phyloP scores from a whole-genome alignment of 2,888 invertebrate species.

The Boloria selene region DNA sequence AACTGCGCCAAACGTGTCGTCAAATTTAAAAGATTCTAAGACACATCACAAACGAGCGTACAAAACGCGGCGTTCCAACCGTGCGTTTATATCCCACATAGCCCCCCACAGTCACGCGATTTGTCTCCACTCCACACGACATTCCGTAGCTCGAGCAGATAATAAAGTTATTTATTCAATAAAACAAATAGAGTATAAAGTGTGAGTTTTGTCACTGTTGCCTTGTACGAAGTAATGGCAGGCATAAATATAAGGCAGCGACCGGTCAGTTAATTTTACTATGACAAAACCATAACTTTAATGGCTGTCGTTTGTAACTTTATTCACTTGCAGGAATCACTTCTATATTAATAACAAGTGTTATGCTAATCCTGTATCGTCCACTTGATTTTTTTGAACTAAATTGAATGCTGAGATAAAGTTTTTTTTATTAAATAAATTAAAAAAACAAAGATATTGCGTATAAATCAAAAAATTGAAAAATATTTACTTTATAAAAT shows the following conservation, averaged over 20 bases:
- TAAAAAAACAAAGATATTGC: no score
- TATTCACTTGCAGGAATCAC: conserved; percentile 22
- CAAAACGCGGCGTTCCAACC: conserved; percentile 23
- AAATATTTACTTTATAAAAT: no score
- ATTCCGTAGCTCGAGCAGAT: conserved; percentile 47
- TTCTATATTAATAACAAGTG: not conserved
- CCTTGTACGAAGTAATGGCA: conserved; percentile 64
- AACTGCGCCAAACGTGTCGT: no score
- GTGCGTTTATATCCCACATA: conserved; percentile 22
- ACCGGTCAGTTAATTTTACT: conserved; percentile 31
- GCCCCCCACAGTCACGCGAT: conserved; percentile 56
- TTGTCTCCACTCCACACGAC: conserved; percentile 46
- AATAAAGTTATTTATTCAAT: conserved; percentile 72
- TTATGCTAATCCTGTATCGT: not conserved
- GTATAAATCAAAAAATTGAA: no score
- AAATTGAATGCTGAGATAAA: no score
- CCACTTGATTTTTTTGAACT: no score
- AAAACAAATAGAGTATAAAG: conserved; percentile 75
- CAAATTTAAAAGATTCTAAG: no score
- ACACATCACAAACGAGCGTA: conserved; percentile 11
- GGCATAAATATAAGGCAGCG: conserved; percentile 56
- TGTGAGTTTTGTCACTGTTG: conserved; percentile 72
- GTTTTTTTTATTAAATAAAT: no score
- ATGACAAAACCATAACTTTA: conserved; percentile 38
- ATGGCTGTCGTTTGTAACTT: conserved; percentile 23